Evolutionary conservation across 1,140 invertebrate species (phyloP), one percentile per base, ranked within the genome.

Genomic region (Neelides sp.): DNA sequence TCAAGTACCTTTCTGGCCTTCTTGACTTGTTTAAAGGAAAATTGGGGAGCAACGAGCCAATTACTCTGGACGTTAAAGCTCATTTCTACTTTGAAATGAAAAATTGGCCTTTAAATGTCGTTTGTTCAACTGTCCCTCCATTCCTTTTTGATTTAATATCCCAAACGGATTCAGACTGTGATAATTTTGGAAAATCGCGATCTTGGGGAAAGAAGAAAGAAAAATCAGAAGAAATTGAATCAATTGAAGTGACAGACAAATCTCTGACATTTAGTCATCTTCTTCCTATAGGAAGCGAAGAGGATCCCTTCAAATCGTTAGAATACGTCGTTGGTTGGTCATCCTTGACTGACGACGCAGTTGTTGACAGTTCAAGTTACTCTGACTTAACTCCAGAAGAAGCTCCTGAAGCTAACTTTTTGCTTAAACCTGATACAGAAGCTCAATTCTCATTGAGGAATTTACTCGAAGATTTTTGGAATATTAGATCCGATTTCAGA

Each of bases 281-380:
- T 40, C 48, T 51, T 34, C 32, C 49, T 24, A 52, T 58, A 55
- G 45, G 46, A 20, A 47, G 57, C 41, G 50, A 64, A 55, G 48
- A 59, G 68, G 58, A 61, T 41, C 54, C 55, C 66, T 77, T 56
- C 51, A 82, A 79, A 39, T 78, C 83, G 67, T 71, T 93, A 23
- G 71, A 81, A 52, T 66, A 95, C 2, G 82, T 80, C 63, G 79
- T 83, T n/a, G 83, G 82, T 7, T 97, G 92, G 92, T 82, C 82
- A 2, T 74, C 79, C 64, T 70, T 95, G 40, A 77, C 79, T 3
- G 90, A 94, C 65, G 81, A 85, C 65, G 76, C 85, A 26, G 78
- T 94, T 24, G 78, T 91, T 1, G 92, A 96, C 63, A 86, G 80
- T 57, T 80, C 87, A 64, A 78, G 76, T 48, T 87, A 88, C 65